Evolutionary conservation across 30 jellyfish, hydroid and myxozoan species (phyloP), one percentile per base, ranked within the genome.

Genomic region (Aurelia aurita): DNA sequence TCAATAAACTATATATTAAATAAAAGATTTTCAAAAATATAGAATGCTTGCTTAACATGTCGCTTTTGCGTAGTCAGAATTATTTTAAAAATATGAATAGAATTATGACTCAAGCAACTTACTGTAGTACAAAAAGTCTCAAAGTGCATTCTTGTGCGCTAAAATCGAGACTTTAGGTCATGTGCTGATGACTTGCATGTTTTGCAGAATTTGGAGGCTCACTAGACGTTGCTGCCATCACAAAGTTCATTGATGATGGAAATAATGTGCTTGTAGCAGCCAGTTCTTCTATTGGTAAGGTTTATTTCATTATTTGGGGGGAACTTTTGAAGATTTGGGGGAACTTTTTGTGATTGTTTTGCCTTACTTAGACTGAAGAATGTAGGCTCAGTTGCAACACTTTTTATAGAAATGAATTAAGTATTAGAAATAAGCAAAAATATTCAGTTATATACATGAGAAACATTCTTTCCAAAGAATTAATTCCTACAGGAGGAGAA

Each of bases 161-260:
- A 64, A 10, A 64, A 29, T 3, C 6, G 76, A n/a, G 39, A 39
- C 10, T 12, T 35, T 35, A 35, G 13, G 12, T 35, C 47, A 35
- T 35, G 47, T 3, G 47, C 14, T 39, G 51, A 39, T 20, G 22
- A 12, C 72, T 72, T 35, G 6, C 18, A 0, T 64, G 23, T 39
- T 34, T 73, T 74, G 21, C 79, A 91, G 98, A 91, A 34, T 91
- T 91, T 91, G 98, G 98, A 54, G 98, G 98, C 4, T 77, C 96
- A 58, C 32, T 91, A 28, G 96, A 86, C 58, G 98, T 91, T 23
- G 84, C 94, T 14, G 92, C 98, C 58, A 86, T 91, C 51, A 91
- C 96, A 71, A 77, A 77, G 44, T 91, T 91, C 57, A 79, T 91
- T 80, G 98, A 91, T 64, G 91, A 83, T 72, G 98, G 98, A 8